Percentiles rank a stretch among this genome's conserved stretches.
phyloP scores from a whole-genome alignment of 2,113 vertebrate genomes.

The Apaloderma vittatum region DNA sequence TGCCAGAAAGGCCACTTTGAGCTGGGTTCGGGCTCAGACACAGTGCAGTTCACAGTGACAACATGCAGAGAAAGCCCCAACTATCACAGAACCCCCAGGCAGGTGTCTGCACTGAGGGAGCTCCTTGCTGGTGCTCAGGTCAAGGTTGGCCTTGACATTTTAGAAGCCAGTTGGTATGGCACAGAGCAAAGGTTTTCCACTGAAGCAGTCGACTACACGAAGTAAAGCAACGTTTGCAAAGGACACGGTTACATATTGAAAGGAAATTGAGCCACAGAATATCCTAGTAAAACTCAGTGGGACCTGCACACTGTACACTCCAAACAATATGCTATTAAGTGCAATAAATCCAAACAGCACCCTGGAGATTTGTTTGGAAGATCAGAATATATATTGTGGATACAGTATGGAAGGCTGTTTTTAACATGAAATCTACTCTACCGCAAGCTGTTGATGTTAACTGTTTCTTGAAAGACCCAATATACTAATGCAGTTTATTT shows the following conservation, averaged over 20 bases:
- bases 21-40: background rate
- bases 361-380: constrained; percentile 40
- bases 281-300: background rate
- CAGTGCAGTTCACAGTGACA: background rate
- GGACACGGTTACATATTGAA: constrained; percentile 15
- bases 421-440: constrained; percentile 33
- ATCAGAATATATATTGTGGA: constrained; percentile 39
- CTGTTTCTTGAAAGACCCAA: constrained; percentile 40
- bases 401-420: constrained; percentile 23
- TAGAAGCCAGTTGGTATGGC: background rate
- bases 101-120: background rate
- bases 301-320: constrained; percentile 20
- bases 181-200: background rate
- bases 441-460: constrained; percentile 27
- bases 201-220: background rate
- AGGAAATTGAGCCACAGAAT: constrained; percentile 61
- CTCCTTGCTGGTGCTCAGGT: background rate
- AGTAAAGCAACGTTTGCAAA: constrained; percentile 33
- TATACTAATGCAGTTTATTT: constrained; percentile 63
- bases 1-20: background rate
- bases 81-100: background rate
- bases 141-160: background rate
- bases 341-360: constrained; percentile 53
- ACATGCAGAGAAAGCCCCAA: background rate
- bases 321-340: constrained; percentile 45